Base-by-base conservation (phyloP, 2,888 invertebrate species). In the Encarsia formosa region DNA sequence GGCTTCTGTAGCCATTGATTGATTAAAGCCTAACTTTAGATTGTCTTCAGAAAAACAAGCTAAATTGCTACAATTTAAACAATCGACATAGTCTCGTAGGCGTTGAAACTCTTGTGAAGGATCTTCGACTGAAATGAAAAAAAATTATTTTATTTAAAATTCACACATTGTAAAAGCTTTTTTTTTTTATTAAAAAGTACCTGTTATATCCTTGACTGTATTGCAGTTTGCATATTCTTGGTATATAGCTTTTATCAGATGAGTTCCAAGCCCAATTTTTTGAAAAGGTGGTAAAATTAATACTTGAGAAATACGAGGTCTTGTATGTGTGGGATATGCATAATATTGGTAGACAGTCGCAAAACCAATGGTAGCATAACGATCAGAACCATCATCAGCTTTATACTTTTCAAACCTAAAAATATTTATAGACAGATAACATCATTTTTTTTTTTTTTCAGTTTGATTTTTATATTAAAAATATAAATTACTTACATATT, bases 291-390 rank as follows among this genome's bases (percentile, higher is more conserved):
- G 97, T 59, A 98, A 74, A 37, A 97, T 82, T 51, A 97, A 79
- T 70, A 95, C 87, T 75, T 98, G 97, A 59, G 94, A 91, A 58
- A 99, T 88, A 54, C 98, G 81, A 4, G 96, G 92, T 24, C 98
- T 81, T 46, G 84, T 83, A 70, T 88, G 85, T 55, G 83, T 81
- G 0, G 97, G 96, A 75, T 95, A 96, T 2, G 91, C 90, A 72
- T 91, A 99, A 76, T 95, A 99, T 61, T 91, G 87, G 76, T 97
- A 99, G 37, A 93, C 87, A 0, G 94, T 91, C 43, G 88, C 85
- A 75, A 91, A 97, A 13, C 93, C 98, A 26, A 86, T 86, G 32
- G 91, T 83, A 16, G 88, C 88, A 66, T 88, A 88, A 47, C 81
- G 78, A 9, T 73, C 68, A 9, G 76, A 75, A 1, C 82, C 84